Evolutionary conservation across 2,113 vertebrate species (phyloP), one percentile per base, ranked within the genome.

Genomic region (Eulemur macaco): DNA sequence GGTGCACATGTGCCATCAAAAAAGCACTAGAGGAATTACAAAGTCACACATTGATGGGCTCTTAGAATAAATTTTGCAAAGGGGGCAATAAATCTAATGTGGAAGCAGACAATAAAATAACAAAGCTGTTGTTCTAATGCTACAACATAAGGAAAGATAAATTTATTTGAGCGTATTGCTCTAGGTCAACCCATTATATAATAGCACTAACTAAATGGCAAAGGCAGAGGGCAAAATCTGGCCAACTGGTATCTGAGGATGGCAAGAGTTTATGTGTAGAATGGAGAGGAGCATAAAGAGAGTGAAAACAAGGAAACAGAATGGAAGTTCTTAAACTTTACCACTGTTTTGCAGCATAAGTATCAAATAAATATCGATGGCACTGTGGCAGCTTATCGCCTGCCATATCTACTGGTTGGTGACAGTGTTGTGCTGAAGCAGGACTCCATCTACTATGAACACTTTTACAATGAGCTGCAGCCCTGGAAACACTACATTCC

Each of bases 351-450:
- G 77, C 98, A 99, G 99, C 99, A 99, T 96, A 99, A 99, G 95
- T 99, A 99, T 69, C 99, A 99, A 97, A 99, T 99, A 97, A 99
- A 99, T 97, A 96, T 99, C 0, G 99, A 99, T 15, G 99, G 99
- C 96, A 99, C 99, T 0, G 99, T 99, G 64, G 99, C 99, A 17
- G 99, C 99, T 0, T 99, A 99, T 93, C 98, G 99, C 88, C 98
- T 99, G 98, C 99, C 99, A 0, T 99, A 99, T 96, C 99, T 99
- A 21, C 98, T 99, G 69, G 99, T 99, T 5, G 99, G 99, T 50
- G 99, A 99, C 98, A 99, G 99, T 2, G 99, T 99, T n/a, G 99
- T 99, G 45, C 97, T 99, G 34, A 99, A 99, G 98, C 99, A 99
- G 97, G 99, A 99, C 60, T 99, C 99, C 31, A 98, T 98, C 94